Evolutionary conservation across 2,888 invertebrate genomes (phyloP).

Genomic region (Gnatocerus cornutus): DNA sequence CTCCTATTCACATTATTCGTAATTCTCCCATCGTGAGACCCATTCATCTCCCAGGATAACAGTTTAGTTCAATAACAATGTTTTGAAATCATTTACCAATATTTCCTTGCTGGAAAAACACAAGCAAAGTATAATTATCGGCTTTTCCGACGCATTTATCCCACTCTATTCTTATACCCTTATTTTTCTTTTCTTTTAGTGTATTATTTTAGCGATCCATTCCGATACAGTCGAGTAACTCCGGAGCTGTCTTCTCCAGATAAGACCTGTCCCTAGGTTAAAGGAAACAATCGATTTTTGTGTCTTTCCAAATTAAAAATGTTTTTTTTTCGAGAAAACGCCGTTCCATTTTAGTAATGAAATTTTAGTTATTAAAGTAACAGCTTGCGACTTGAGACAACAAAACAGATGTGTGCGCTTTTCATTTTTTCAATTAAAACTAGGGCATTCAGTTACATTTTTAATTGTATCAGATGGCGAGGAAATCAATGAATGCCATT

Average conservation of each 20-base stretch:
- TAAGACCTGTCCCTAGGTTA: slow-evolving; percentile 41
- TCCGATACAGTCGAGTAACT: slow-evolving; percentile 51
- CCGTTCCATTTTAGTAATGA: not conserved
- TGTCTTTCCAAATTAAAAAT: slow-evolving; percentile 18
- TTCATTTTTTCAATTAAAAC: not conserved
- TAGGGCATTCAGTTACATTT: not conserved
- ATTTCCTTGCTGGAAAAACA: not conserved
- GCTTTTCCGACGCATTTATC: slow-evolving; percentile 6
- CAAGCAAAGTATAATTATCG: slow-evolving; percentile 1
- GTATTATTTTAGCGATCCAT: slow-evolving; percentile 49
- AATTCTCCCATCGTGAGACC: slow-evolving; percentile 39
- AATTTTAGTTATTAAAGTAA: slow-evolving; percentile 10
- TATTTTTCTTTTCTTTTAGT: slow-evolving; percentile 12
- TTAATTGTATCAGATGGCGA: too few relatives aligned
- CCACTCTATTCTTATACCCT: not conserved
- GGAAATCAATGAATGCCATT: slow-evolving; percentile 10
- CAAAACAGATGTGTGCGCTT: not conserved
- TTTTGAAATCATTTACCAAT: slow-evolving; percentile 10
- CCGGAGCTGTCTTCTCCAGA: slow-evolving; percentile 51
- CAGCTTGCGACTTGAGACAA: not conserved
- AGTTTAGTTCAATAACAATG: slow-evolving; percentile 14
- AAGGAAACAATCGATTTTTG: slow-evolving; percentile 23
- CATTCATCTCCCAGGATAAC: slow-evolving; percentile 37
- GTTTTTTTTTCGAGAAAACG: not conserved
- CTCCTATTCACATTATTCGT: slow-evolving; percentile 40